phyloP scores from a whole-genome alignment of 2,113 vertebrate genomes.

The Cynoglossus semilaevis region DNA sequence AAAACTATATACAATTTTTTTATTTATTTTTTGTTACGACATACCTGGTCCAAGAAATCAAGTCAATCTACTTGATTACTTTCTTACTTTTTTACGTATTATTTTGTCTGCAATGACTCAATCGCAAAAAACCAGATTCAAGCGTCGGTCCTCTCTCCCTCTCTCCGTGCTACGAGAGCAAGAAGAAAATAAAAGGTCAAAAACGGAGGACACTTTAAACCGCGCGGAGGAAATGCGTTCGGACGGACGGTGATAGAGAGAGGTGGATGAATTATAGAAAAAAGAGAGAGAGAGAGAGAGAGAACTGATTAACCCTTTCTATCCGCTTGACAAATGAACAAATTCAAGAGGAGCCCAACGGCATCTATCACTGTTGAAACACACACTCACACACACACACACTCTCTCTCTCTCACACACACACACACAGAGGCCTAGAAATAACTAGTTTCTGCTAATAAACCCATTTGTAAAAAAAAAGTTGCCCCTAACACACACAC shows the following conservation, averaged over 20 bases:
- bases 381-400: too few species aligned
- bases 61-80: too few species aligned
- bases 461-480: too few species aligned
- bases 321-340: conserved; percentile 76
- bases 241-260: not conserved
- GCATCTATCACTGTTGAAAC: conserved; percentile 65
- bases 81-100: too few species aligned
- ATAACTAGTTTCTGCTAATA: conserved; percentile 80
- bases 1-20: too few species aligned
- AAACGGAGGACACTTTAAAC: not conserved
- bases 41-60: too few species aligned
- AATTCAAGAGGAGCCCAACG: conserved; percentile 55
- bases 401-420: too few species aligned
- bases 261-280: conserved; percentile 20
- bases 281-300: too few species aligned
- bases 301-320: conserved; percentile 78
- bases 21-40: too few species aligned
- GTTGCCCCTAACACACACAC: conserved; percentile 68
- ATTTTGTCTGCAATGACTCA: too few species aligned
- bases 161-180: not conserved
- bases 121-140: too few species aligned
- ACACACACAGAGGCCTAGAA: conserved; percentile 51
- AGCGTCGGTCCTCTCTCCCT: too few species aligned
- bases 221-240: not conserved
- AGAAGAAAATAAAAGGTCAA: not conserved